Conservation (phyloP, 2,113 vertebrate genomes). For the Lutjanus erythropterus region DNA sequence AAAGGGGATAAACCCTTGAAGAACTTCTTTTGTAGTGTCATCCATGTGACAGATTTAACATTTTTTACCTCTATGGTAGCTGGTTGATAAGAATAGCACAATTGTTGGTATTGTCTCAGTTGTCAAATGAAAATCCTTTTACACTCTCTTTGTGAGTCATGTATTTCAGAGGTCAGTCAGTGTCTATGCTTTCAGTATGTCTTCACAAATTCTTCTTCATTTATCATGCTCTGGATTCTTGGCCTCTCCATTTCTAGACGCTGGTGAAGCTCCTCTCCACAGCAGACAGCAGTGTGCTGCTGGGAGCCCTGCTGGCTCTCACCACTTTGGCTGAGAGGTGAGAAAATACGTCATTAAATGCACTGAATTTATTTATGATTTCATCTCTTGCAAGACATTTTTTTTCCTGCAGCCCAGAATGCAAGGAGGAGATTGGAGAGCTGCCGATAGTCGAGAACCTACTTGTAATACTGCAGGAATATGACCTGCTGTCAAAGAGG, state of each 20-base stretch:
- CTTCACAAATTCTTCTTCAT: background rate
- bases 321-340: conserved; percentile 91
- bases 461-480: conserved; percentile 90
- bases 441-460: conserved; percentile 89
- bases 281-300: conserved; percentile 87
- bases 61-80: background rate
- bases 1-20: background rate
- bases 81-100: background rate
- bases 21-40: background rate
- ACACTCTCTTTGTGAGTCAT: too few species aligned
- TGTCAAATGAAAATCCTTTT: too few species aligned
- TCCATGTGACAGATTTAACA: background rate
- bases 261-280: conserved; percentile 89
- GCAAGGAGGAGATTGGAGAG: conserved; percentile 89
- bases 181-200: background rate
- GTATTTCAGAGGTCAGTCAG: too few species aligned
- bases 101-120: too few species aligned
- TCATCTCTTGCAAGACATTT: background rate
- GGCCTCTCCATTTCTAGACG: conserved; percentile 80
- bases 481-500: conserved; percentile 91
- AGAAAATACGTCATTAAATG: background rate
- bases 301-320: conserved; percentile 89
- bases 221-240: too few species aligned
- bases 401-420: conserved; percentile 84
- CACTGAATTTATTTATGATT: background rate